phyloP scores from a whole-genome alignment of 2,888 invertebrate species.

The Ferdinandea cuprea region DNA sequence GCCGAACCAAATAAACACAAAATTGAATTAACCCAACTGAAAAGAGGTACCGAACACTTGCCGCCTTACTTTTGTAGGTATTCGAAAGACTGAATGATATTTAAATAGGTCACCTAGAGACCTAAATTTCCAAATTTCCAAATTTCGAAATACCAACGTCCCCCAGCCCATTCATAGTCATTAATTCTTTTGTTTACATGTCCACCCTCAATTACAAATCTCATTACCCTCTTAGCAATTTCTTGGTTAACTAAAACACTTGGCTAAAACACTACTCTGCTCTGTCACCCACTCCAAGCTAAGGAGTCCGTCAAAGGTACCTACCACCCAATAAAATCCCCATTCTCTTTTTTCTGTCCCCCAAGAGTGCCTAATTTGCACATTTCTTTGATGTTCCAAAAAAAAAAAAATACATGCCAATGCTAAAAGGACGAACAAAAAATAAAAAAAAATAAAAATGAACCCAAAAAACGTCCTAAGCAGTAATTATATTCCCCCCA shows the following conservation, averaged over 20 bases:
- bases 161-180: no score
- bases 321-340: slow-evolving; percentile 26
- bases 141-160: no score
- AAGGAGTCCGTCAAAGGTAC: slow-evolving; percentile 22
- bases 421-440: neutral
- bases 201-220: slow-evolving; percentile 48
- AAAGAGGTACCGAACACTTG: neutral
- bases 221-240: slow-evolving; percentile 47
- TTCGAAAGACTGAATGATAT: neutral
- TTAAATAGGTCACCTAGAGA: slow-evolving; percentile 13
- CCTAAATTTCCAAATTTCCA: neutral
- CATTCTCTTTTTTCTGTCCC: no score
- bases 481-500: slow-evolving; percentile 55
- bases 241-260: slow-evolving; percentile 1
- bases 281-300: neutral
- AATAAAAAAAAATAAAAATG: slow-evolving; percentile 1
- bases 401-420: neutral
- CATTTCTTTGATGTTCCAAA: slow-evolving; percentile 40
- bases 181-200: slow-evolving; percentile 24
- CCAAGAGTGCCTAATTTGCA: slow-evolving; percentile 35
- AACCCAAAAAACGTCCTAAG: slow-evolving; percentile 30
- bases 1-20: no score
- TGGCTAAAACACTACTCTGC: neutral
- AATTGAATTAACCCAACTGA: no score
- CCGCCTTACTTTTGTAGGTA: neutral